Evolutionary conservation across 2,888 invertebrate genomes (phyloP).

Genomic region (Trilocha varians): DNA sequence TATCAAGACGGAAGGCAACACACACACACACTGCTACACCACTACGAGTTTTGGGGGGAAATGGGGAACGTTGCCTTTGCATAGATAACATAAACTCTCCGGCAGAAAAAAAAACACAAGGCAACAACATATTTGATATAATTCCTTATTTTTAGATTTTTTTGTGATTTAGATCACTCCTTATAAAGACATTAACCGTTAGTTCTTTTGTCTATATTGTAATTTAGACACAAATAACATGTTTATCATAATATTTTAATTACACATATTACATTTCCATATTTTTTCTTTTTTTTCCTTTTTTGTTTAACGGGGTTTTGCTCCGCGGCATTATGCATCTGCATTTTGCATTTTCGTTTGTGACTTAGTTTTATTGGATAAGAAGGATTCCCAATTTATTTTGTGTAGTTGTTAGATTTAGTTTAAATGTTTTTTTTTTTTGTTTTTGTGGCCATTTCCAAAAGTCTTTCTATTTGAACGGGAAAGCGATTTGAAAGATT

Average conservation of each 20-base stretch:
- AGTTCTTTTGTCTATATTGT: conserved; percentile 42
- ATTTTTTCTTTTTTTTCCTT: conserved; percentile 25
- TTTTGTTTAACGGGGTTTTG: conserved; percentile 29
- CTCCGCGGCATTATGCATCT: conserved; percentile 35
- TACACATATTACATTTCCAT: conserved; percentile 60
- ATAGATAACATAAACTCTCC: conserved; percentile 9
- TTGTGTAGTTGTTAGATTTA: conserved; percentile 50
- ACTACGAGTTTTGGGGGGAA: conserved; percentile 47
- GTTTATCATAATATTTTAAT: conserved; percentile 25
- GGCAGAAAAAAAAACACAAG: conserved; percentile 27
- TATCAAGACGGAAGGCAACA: conserved; percentile 67
- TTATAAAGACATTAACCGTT: conserved; percentile 72
- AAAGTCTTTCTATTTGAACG: conserved; percentile 16
- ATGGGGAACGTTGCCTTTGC: conserved; percentile 42
- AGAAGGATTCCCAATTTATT: conserved; percentile 63
- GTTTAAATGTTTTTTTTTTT: conserved; percentile 20
- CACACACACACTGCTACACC: conserved; percentile 61
- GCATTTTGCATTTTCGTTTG: conserved; percentile 45
- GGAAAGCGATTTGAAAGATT: background rate
- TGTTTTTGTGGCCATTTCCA: conserved; percentile 38
- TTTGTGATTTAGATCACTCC: conserved; percentile 68
- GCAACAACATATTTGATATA: conserved; percentile 50
- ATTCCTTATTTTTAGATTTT: conserved; percentile 61
- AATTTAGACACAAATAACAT: conserved; percentile 28
- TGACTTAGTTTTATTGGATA: conserved; percentile 46